Evolutionary conservation across 2,113 vertebrate genomes (phyloP).

Genomic region (Notechis scutatus): DNA sequence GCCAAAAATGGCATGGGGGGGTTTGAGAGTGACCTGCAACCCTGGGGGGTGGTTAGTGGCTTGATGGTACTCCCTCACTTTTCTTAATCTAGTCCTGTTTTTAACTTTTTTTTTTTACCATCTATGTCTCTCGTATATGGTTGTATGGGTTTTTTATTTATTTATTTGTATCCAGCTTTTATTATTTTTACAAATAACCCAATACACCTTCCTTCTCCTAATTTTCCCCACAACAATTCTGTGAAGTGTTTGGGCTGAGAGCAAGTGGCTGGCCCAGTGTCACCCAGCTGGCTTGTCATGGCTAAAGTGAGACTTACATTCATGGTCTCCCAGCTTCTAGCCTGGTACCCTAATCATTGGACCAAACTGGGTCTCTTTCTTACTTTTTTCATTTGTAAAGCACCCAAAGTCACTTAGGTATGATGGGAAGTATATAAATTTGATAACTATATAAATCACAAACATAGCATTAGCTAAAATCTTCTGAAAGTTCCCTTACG

Average conservation of each 20-base stretch:
- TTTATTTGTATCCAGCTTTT: background rate
- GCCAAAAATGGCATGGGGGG: background rate
- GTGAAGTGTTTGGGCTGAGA: background rate
- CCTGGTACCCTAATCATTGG: background rate
- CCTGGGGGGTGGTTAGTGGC: background rate
- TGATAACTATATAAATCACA: background rate
- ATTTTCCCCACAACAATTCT: background rate
- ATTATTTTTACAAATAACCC: background rate
- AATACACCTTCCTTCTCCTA: background rate
- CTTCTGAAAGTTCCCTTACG: background rate
- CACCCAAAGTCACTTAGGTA: background rate
- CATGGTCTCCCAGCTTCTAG: background rate
- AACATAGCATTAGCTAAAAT: background rate
- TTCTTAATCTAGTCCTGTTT: background rate
- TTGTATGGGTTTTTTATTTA: background rate
- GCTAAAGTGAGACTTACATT: background rate
- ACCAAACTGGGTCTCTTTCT: background rate
- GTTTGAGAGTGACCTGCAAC: background rate
- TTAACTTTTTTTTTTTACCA: background rate
- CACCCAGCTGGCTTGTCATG: background rate
- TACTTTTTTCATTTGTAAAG: background rate
- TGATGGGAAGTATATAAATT: background rate
- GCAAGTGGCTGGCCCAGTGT: background rate
- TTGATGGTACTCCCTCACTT: background rate
- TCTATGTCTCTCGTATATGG: background rate